Conservation (phyloP, 1,140 invertebrate species). For the Atta colombica region DNA sequence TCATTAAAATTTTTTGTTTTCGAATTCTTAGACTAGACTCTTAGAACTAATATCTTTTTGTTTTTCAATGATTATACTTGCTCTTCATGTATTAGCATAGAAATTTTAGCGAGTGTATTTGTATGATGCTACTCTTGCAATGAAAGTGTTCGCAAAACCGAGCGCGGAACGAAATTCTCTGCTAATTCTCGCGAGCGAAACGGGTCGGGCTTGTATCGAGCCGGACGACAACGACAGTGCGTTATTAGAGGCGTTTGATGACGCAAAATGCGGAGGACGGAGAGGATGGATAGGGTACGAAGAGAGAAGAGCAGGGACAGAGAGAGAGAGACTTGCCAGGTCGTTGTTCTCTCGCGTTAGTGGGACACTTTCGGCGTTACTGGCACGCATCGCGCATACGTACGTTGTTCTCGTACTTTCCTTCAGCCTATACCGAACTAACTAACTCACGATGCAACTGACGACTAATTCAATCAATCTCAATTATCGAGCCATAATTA, state of each 20-base stretch:
- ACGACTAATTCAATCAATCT: conserved; percentile 64
- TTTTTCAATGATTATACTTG: background rate
- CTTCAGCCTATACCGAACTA: conserved; percentile 6
- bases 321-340: conserved; percentile 66
- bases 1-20: background rate
- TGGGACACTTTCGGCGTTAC: conserved; percentile 81
- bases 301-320: conserved; percentile 46
- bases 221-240: conserved; percentile 69
- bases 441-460: conserved; percentile 41
- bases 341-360: conserved; percentile 78
- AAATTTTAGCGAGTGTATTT: background rate
- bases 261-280: conserved; percentile 72
- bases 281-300: conserved; percentile 47
- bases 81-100: background rate
- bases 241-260: conserved; percentile 76
- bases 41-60: background rate
- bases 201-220: conserved; percentile 72
- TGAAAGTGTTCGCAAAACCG: conserved; percentile 41
- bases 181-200: conserved; percentile 71
- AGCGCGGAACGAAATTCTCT: conserved; percentile 29
- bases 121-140: conserved; percentile 9
- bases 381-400: conserved; percentile 71
- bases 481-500: conserved; percentile 50
- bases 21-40: background rate
- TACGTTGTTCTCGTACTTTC: background rate